These are phyloP conservation scores for Neuroterus valhalla DNA, from an alignment of 1,140 invertebrate species.

Conservation along the genomic window DNA sequence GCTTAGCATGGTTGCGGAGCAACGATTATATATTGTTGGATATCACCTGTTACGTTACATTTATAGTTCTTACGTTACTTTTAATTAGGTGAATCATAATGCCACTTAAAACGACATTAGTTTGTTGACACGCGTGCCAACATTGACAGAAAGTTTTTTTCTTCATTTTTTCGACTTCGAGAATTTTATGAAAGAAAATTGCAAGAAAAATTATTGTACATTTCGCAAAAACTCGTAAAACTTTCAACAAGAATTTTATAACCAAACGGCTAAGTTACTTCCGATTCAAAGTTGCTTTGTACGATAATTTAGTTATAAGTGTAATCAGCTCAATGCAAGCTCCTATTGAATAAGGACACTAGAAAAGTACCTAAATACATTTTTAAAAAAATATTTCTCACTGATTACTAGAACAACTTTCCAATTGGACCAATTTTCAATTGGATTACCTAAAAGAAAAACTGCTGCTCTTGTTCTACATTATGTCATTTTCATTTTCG, in stretches of 20 bases:
- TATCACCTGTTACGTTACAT: neutral
- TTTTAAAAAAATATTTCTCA: constrained; percentile 16
- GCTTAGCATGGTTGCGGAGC: constrained; percentile 59
- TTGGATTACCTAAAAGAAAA: no score
- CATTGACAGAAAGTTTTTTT: no score
- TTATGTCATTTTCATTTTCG: no score
- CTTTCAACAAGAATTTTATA: no score
- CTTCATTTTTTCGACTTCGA: no score
- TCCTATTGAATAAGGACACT: neutral
- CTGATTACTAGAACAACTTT: constrained; percentile 1
- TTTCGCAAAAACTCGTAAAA: no score
- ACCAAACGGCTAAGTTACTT: neutral
- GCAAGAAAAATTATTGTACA: no score
- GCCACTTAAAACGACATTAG: no score
- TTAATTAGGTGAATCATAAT: no score
- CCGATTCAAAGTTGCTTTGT: neutral
- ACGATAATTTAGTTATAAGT: constrained; percentile 25
- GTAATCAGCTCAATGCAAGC: constrained; percentile 16
- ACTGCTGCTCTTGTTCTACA: no score
- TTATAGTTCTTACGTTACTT: neutral
- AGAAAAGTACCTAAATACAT: constrained; percentile 18
- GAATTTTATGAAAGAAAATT: no score
- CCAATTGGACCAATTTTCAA: no score
- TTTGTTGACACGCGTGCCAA: neutral
- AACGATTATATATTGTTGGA: constrained; percentile 39